Evolutionary conservation across 2,797 vertebrate genomes (phyloP).

Genomic region (Esox masquinongy): DNA sequence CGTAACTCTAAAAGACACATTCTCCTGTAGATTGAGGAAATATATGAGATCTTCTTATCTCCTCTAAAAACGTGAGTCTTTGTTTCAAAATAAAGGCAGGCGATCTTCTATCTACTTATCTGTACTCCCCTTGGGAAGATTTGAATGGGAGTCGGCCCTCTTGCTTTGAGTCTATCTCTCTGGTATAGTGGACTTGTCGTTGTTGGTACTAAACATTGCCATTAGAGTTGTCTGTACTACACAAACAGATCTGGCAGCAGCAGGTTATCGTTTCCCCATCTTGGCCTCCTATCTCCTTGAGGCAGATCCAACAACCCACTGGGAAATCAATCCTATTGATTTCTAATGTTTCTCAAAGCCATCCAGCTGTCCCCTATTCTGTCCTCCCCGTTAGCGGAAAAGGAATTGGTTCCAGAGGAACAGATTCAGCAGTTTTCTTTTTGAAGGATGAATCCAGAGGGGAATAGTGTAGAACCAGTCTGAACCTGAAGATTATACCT

Average conservation of each 20-base stretch:
- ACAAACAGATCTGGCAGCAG: neutral
- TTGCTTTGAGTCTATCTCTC: too few species aligned
- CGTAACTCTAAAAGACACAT: too few species aligned
- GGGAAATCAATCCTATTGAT: constrained; percentile 74
- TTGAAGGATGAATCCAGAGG: neutral
- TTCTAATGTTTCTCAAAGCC: constrained; percentile 61
- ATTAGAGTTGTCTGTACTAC: too few species aligned
- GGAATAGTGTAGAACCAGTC: neutral
- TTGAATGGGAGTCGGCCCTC: too few species aligned
- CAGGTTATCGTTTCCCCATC: neutral
- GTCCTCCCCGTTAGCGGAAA: constrained; percentile 55
- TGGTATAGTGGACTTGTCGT: too few species aligned
- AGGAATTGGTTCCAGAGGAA: constrained; percentile 17
- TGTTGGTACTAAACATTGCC: too few species aligned
- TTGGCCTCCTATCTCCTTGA: constrained; percentile 8
- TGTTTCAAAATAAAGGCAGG: too few species aligned
- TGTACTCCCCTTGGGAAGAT: too few species aligned
- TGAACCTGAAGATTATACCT: neutral
- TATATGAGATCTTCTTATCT: too few species aligned
- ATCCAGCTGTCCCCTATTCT: constrained; percentile 38
- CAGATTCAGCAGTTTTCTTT: constrained; percentile 33
- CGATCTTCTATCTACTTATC: too few species aligned
- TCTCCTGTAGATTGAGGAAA: too few species aligned
- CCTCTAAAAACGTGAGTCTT: too few species aligned
- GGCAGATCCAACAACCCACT: constrained; percentile 25